phyloP scores from a whole-genome alignment of 2,797 vertebrate genomes.

The Gobio occitaniae region DNA sequence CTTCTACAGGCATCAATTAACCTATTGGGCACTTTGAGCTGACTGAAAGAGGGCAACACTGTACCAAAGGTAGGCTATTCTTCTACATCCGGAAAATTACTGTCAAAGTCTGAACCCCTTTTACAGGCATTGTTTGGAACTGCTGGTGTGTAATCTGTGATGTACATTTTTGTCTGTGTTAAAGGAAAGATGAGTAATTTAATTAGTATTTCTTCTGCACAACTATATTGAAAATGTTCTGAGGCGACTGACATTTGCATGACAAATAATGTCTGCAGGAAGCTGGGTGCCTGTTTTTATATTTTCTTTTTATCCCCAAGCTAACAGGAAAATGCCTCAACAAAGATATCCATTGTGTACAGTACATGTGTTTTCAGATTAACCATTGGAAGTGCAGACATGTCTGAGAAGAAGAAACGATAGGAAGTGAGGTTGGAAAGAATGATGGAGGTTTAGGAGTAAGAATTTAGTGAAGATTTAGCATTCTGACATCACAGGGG shows the following conservation, averaged over 20 bases:
- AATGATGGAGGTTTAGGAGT: background rate
- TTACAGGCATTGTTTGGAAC: background rate
- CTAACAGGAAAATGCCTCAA: background rate
- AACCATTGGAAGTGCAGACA: conserved; percentile 6
- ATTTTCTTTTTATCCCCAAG: background rate
- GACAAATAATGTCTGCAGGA: conserved; percentile 21
- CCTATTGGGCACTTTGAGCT: conserved; percentile 16
- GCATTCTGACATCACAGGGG: background rate
- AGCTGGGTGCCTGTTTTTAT: conserved; percentile 18
- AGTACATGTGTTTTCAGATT: conserved; percentile 2
- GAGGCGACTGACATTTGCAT: conserved; percentile 21
- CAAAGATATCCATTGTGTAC: conserved; percentile 17
- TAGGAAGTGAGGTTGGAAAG: conserved; percentile 12
- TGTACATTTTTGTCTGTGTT: background rate
- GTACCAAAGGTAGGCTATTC: conserved; percentile 50
- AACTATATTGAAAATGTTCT: conserved; percentile 24
- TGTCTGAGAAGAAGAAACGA: conserved; percentile 2
- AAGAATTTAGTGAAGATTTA: background rate
- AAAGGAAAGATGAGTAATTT: background rate
- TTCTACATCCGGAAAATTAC: background rate
- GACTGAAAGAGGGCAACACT: background rate
- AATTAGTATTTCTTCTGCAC: conserved; percentile 26
- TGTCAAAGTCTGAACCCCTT: background rate
- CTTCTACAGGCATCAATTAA: conserved; percentile 8
- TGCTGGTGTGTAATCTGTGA: background rate